Evolutionary conservation across 2,888 invertebrate genomes (phyloP).

Genomic region (Phragmatobia fuliginosa): DNA sequence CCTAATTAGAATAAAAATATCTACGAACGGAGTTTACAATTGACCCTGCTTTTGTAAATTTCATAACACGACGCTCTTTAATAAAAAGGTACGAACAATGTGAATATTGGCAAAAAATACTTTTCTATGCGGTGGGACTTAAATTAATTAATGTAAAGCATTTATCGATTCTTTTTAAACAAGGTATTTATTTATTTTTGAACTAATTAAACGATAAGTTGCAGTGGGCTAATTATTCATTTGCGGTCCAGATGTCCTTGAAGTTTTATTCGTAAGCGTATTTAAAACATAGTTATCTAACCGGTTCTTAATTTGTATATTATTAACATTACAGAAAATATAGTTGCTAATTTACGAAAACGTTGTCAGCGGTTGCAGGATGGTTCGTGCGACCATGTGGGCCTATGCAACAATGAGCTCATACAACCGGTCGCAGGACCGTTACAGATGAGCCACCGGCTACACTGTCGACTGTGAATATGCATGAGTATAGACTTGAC

Average conservation of each 20-base stretch:
- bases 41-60: conserved; percentile 78
- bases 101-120: conserved; percentile 56
- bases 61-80: conserved; percentile 66
- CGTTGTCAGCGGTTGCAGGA: conserved; percentile 37
- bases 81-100: conserved; percentile 57
- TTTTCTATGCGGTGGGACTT: conserved; percentile 14
- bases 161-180: too few species aligned
- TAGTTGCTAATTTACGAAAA: conserved; percentile 20
- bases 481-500: conserved; percentile 83
- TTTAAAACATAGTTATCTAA: conserved; percentile 2
- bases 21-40: conserved; percentile 74
- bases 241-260: conserved; percentile 17
- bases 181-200: conserved; percentile 13
- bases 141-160: conserved; percentile 17
- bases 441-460: conserved; percentile 83
- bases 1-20: conserved; percentile 83
- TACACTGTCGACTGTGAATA: conserved; percentile 74
- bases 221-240: conserved; percentile 12
- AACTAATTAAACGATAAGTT: not conserved
- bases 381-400: conserved; percentile 58
- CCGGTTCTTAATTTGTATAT: conserved; percentile 17
- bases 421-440: conserved; percentile 83
- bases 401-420: conserved; percentile 79
- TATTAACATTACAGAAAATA: conserved; percentile 20
- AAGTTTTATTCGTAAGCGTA: not conserved